A percentile compares a stretch with the other conserved stretches of the same genome.
Conservation (phyloP, 2,113 vertebrate species). For the Heliornis fulica region DNA sequence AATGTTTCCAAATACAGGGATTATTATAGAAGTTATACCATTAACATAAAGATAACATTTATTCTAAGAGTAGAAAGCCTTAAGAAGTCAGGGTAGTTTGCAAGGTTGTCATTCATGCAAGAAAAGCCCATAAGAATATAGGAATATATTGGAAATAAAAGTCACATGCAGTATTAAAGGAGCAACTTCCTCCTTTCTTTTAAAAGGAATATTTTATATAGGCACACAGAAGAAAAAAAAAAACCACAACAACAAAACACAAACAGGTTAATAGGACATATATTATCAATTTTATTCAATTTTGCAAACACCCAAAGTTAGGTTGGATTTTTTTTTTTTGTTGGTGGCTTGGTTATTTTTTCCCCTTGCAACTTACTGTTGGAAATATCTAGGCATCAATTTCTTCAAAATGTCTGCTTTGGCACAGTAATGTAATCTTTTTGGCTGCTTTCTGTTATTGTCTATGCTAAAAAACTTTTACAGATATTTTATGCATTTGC, state of each 20-base stretch:
- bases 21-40: not conserved
- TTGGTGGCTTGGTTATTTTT: rapidly evolving
- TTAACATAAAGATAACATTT: not conserved
- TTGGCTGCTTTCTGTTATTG: not conserved
- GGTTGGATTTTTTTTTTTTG: not conserved
- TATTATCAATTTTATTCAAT: not conserved
- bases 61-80: not conserved
- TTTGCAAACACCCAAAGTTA: rapidly evolving
- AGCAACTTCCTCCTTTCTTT: not conserved
- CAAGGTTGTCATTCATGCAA: not conserved
- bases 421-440: not conserved
- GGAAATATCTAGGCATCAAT: not conserved
- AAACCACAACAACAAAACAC: too few species aligned
- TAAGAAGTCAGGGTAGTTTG: not conserved
- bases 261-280: not conserved
- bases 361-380: not conserved
- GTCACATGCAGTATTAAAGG: not conserved
- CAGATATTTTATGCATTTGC: not conserved
- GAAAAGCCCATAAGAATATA: not conserved
- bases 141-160: not conserved
- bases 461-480: not conserved
- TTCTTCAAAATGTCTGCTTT: not conserved
- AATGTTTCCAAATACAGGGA: not conserved
- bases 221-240: not conserved
- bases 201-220: not conserved